Evolutionary conservation across 2,888 invertebrate species (phyloP), one percentile per base, ranked within the genome.

Genomic region (Steinernema hermaphroditum): DNA sequence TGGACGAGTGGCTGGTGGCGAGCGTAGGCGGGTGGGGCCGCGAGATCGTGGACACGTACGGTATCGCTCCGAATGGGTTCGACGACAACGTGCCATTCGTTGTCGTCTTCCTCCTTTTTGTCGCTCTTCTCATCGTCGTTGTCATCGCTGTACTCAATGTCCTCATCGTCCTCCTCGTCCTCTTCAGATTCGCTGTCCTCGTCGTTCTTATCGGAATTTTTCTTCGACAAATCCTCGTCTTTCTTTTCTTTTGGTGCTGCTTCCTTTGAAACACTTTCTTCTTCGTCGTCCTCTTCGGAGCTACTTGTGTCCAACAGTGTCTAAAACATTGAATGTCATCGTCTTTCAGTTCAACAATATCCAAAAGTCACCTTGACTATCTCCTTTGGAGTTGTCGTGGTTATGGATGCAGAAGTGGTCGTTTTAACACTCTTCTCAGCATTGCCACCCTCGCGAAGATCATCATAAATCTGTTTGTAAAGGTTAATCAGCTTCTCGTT

Each of bases 31-130:
- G 80, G 80, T 19, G 70, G 70, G 27, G 75, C 71, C 14, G 74
- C 72, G 19, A 75, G 32, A 24, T 75, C 74, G 71, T 72, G 70
- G 34, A 70, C 54, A 54, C 77, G 77, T 1, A 69, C 69, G 19
- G 49, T 29, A 71, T 83, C 82, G 69, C 79, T 78, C 49, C 84
- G 80, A 72, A 84, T 84, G 14, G 85, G 85, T 76, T 85, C 85
- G 50, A 85, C 82, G 72, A 81, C 81, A 22, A 85, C 83, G 46
- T 77, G 79, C 44, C 76, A 74, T 68, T 77, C 74, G 32, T 68
- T 68, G 73, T 83, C 78, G 29, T 78, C 81, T 22, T 81, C 80
- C 19, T 79, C 77, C n/a, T 80, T 76, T 9, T 77, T 74, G 16
- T 68, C 69, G 19, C 43, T 69, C 41, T 68, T 74, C 19, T 74